These are phyloP conservation scores for Ptilonorhynchus violaceus DNA, from an alignment of 2,113 vertebrate species.

Conservation along the genomic window DNA sequence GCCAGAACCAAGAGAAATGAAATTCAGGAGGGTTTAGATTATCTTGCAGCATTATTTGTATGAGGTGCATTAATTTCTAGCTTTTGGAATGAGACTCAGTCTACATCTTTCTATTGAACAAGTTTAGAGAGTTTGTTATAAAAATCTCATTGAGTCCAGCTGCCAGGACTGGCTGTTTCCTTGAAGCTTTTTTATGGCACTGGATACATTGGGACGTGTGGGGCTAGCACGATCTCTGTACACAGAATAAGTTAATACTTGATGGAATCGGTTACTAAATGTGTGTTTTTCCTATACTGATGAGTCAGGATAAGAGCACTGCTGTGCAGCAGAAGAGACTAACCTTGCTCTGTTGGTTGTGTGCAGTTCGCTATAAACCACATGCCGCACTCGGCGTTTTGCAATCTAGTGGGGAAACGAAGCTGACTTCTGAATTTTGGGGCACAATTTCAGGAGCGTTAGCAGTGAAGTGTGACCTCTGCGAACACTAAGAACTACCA, in stretches of 20 bases:
- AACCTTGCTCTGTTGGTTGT: not conserved
- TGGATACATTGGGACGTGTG: rapidly evolving
- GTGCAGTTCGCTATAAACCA: not conserved
- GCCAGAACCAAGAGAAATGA: not conserved
- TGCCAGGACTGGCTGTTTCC: not conserved
- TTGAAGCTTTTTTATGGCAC: not conserved
- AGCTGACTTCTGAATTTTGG: not conserved
- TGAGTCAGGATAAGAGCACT: not conserved
- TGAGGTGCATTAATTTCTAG: not conserved
- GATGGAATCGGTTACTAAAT: not conserved
- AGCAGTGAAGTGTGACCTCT: rapidly evolving
- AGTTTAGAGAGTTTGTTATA: not conserved
- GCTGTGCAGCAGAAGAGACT: not conserved
- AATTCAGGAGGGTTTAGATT: not conserved
- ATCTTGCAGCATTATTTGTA: not conserved
- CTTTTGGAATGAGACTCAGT: not conserved
- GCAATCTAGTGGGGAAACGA: not conserved
- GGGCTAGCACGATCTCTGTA: not conserved
- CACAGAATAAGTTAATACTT: not conserved
- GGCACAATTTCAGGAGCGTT: not conserved
- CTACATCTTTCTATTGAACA: not conserved
- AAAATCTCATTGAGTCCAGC: not conserved
- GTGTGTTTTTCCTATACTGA: not conserved
- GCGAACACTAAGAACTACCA: not conserved
- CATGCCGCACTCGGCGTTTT: not conserved